Base-by-base conservation (phyloP, 2,888 invertebrate species). In the Osedax fenrisi region DNA sequence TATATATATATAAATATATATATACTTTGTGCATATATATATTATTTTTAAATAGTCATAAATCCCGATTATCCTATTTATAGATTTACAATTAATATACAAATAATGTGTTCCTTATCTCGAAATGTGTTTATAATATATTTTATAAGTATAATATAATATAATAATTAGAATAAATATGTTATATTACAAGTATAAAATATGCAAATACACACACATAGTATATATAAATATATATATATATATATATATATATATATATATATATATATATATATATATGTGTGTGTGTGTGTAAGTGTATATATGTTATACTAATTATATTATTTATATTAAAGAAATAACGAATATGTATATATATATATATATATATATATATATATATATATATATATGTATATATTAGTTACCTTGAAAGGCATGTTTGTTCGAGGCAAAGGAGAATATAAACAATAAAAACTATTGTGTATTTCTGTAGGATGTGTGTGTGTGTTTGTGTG, bases 371-470 rank as follows among this genome's bases (percentile, higher is more conserved):
- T 3, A 61, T 61, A 61, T 61, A 61, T 61, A 61, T 61, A 1
- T 61, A 61, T 61, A 3, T 61, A 61, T 61, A 61, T 61, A 61
- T 61, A 61, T 61, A 3, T 61, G 22, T 61, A 61, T 61, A 61
- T 61, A 61, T 61, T 22, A n/a, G n/a, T n/a, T n/a, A n/a, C n/a
- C n/a, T n/a, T n/a, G n/a, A n/a, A n/a, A n/a, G n/a, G n/a, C n/a
- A n/a, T n/a, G n/a, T n/a, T n/a, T n/a, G n/a, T n/a, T n/a, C n/a
- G n/a, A n/a, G n/a, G n/a, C n/a, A n/a, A n/a, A n/a, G n/a, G n/a
- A n/a, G n/a, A n/a, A n/a, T n/a, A n/a, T n/a, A n/a, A n/a, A n/a
- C n/a, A n/a, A n/a, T n/a, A n/a, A n/a, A n/a, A n/a, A n/a, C n/a
- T n/a, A n/a, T n/a, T n/a, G n/a, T n/a, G n/a, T n/a, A n/a, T n/a